Base-by-base conservation (phyloP, 1,140 invertebrate genomes). In the Macrostomum lignano region DNA sequence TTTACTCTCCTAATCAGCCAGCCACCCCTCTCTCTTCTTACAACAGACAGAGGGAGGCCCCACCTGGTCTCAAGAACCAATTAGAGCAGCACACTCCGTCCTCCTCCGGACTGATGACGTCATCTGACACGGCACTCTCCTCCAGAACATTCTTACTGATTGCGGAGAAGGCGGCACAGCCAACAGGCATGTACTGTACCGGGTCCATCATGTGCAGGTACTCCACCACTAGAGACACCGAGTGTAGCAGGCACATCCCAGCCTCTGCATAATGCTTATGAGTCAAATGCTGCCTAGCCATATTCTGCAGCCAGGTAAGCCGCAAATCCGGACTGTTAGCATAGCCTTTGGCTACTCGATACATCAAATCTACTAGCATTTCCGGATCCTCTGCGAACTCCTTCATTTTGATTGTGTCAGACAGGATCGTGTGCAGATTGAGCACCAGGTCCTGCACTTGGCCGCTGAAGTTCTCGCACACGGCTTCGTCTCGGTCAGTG, bases 391-490 rank as follows among this genome's bases (percentile, higher is more conserved):
- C 78, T 55, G 81, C 73, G 55, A 82, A 86, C 51, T 91, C 79
- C 55, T 91, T 91, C 82, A 94, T 93, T 65, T 93, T 91, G 2
- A 93, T 79, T 1, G 86, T 94, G 51, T 94, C 82, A 0, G 81
- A 88, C 13, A 94, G 62, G 42, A 94, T 94, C 77, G 88, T 93
- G 55, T 93, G 79, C 26, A 94, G 61, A 62, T 94, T 94, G 54
- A 88, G 88, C 2, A 93, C 68, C 28, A 94, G 59, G 60, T 91
- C 82, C 48, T 78, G 73, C 3, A 93, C 79, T 67, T 72, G 48
- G 9, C 45, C 38, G 11, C 30, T 22, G 15, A 38, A 39, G n/a
- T n/a, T n/a, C n/a, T n/a, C n/a, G n/a, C n/a, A n/a, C n/a, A n/a
- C n/a, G n/a, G n/a, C n/a, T n/a, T n/a, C n/a, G n/a, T n/a, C n/a